Percentiles rank a stretch among this genome's conserved stretches.
Evolutionary conservation across 2,888 invertebrate genomes (phyloP).

Genomic region (Resseliella maxima): DNA sequence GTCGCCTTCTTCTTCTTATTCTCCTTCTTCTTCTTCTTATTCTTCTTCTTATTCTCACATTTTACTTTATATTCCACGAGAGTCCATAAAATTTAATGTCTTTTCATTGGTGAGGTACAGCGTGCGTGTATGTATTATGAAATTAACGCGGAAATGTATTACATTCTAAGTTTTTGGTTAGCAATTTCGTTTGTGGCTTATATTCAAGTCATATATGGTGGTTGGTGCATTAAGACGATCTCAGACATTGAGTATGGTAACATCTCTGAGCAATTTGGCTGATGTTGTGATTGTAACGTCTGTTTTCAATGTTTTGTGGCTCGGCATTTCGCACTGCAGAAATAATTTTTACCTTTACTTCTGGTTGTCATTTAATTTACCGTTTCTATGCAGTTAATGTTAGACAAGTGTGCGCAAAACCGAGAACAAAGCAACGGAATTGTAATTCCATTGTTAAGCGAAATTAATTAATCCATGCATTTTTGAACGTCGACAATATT

Average conservation of each 20-base stretch:
- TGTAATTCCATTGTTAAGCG: neutral
- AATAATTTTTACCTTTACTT: neutral
- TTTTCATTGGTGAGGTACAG: neutral
- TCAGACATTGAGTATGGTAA: neutral
- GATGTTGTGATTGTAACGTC: conserved; percentile 49
- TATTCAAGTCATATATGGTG: neutral
- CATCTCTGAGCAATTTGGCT: neutral
- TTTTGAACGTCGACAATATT: neutral
- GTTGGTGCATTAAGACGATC: neutral
- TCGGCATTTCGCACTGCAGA: conserved; percentile 26
- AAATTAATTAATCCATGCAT: conserved; percentile 47
- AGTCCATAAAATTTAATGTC: conserved; percentile 45
- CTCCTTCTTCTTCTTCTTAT: too few relatives aligned
- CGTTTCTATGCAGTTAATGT: conserved; percentile 24
- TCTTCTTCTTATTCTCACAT: neutral
- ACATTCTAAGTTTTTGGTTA: neutral
- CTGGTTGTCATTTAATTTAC: neutral
- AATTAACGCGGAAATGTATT: conserved; percentile 25
- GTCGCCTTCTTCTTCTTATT: neutral
- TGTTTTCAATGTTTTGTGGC: conserved; percentile 40
- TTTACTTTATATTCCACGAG: neutral
- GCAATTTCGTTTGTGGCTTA: neutral
- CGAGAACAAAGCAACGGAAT: neutral
- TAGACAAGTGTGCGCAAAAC: neutral
- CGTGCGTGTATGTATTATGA: neutral